Evolutionary conservation across 2,888 invertebrate genomes (phyloP), one percentile per base, ranked within the genome.

Genomic region (Malacosoma neustria): DNA sequence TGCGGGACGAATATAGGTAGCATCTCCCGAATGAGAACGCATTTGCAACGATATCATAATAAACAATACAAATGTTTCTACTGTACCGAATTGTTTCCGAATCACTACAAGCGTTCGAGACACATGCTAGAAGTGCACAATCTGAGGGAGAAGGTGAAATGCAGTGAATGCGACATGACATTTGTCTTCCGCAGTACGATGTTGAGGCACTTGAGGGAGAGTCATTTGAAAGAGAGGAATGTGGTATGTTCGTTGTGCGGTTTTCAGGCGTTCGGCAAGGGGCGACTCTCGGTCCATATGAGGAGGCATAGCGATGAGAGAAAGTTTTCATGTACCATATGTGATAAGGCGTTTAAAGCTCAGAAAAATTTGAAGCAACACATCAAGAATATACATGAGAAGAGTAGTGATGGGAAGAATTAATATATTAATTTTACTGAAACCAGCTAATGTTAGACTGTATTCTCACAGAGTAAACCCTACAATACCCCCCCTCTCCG

Each of bases 191-290:
- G 52, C 35, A 56, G 54, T 9, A 48, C 51, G 0, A 49, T 67
- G 43, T 40, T 54, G 29, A 48, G 52, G 6, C 69, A 72, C 30
- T 29, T 56, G 4, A 46, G 54, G 4, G 53, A 60, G 2, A 52
- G 51, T 1, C 68, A 69, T 37, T 37, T 57, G 11, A 47, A 51
- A 7, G 61, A 62, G 34, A 63, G 66, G 3, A 61, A 63, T 14
- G 65, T 63, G 0, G 54, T 61, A n/a, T 85, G 82, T 37, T 61
- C 66, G 1, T 42, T 71, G 0, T 84, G 82, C 36, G 68, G 72
- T 0, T 55, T 46, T 46, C 37, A 44, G 11, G 45, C 49, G 2
- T 54, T 55, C 5, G 45, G 48, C 7, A 38, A 38, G 1, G 38
- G 45, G 7, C 39, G 51, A 4, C 33, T 61, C 2, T 41, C 40